Evolutionary conservation across 2,113 vertebrate genomes (phyloP).

Genomic region (Vidua chalybeata): DNA sequence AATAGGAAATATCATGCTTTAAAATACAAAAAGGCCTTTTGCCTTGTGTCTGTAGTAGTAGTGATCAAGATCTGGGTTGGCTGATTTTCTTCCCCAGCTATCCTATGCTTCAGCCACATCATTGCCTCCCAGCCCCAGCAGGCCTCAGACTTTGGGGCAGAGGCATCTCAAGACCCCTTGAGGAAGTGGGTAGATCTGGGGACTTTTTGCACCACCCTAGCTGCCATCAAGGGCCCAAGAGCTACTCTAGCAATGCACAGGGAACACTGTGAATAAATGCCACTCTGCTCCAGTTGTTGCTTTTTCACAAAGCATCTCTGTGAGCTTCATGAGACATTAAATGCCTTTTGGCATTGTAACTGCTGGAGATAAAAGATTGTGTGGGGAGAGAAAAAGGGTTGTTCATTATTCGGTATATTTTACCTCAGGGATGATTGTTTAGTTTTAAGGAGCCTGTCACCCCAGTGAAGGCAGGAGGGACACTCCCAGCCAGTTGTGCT

Average conservation of each 20-base stretch:
- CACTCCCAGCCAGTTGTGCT: neutral
- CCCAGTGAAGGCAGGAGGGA: neutral
- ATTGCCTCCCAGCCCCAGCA: neutral
- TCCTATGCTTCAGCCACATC: neutral
- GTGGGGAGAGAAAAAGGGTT: rapidly evolving
- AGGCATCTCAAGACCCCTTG: neutral
- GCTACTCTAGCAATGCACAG: neutral
- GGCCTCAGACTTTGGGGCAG: neutral
- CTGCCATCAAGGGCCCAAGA: neutral
- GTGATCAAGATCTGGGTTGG: neutral
- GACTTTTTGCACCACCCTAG: neutral
- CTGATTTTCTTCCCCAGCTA: neutral
- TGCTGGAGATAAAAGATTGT: neutral
- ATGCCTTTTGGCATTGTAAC: neutral
- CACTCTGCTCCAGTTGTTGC: neutral
- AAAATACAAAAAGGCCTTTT: neutral
- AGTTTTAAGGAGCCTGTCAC: neutral
- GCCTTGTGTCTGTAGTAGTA: neutral
- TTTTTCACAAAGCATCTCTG: neutral
- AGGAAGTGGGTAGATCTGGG: neutral
- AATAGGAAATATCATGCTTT: neutral
- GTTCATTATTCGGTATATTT: neutral
- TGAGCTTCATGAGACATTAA: neutral
- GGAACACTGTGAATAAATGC: neutral
- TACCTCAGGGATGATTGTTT: neutral